A percentile compares a stretch with the other conserved stretches of the same genome.
phyloP scores from a whole-genome alignment of 2,888 invertebrate species.

The Linnaemya tessellans region DNA sequence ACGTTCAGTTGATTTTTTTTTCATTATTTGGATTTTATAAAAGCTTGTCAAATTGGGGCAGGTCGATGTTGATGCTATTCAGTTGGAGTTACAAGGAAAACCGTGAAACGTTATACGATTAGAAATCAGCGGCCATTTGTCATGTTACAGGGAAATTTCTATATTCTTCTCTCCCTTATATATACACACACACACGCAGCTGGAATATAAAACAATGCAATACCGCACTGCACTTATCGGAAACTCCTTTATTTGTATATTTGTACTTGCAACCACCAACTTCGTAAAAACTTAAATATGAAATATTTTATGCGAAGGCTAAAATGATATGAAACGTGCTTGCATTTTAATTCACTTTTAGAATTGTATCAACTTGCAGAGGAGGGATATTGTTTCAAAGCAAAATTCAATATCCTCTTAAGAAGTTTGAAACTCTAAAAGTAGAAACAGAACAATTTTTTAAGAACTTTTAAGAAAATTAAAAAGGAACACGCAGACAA shows the following conservation, averaged over 20 bases:
- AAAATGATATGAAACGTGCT: slow-evolving; percentile 32
- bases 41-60: not conserved
- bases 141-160: too few relatives aligned
- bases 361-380: not conserved
- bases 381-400: not conserved
- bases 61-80: not conserved
- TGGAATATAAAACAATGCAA: too few relatives aligned
- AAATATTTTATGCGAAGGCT: slow-evolving; percentile 20
- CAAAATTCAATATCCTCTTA: not conserved
- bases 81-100: too few relatives aligned
- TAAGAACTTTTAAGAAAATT: too few relatives aligned
- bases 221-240: not conserved
- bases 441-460: not conserved
- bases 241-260: not conserved
- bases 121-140: too few relatives aligned
- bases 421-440: not conserved
- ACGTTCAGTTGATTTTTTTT: slow-evolving; percentile 32
- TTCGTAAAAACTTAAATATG: not conserved
- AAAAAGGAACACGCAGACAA: too few relatives aligned
- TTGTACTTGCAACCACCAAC: not conserved
- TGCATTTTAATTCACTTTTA: slow-evolving; percentile 17
- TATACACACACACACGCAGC: too few relatives aligned
- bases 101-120: too few relatives aligned
- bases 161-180: too few relatives aligned
- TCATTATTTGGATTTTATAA: not conserved